Evolutionary conservation across 1,140 invertebrate genomes (phyloP), one percentile per base, ranked within the genome.

Genomic region (Cotesia glomerata): DNA sequence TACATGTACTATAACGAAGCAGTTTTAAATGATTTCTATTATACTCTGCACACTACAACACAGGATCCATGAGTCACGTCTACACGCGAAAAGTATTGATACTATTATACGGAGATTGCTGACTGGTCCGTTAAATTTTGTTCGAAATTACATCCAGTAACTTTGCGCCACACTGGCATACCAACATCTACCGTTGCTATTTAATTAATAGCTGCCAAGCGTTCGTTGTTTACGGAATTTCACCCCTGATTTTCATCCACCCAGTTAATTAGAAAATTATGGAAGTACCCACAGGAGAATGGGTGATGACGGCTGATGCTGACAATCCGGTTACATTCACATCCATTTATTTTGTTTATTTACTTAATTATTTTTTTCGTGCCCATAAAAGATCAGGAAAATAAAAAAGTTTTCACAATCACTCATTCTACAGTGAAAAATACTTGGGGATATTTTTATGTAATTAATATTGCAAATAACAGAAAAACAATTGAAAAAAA

Each of bases 181-280:
- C 72, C 67, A 59, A 51, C 67, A 69, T 56, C 67, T 51, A 63
- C 73, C 62, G 16, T 49, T 39, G 51, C 69, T 71, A 76, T 80
- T 80, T 80, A 80, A 80, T 80, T 79, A 80, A 80, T 80, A 79
- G 79, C 77, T 79, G 71, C 75, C 71, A 54, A 76, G 72, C 76
- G 68, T 76, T 79, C 59, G 78, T 72, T 76, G 76, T 75, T 78
- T 77, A 73, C 75, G 72, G 69, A 76, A 76, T 76, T 76, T 73
- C 71, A 76, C 68, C 75, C 72, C 61, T 73, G 75, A 76, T 76
- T 76, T 74, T 76, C 75, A 69, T 72, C 71, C 61, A 66, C 34
- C 66, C 72, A 67, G 75, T 76, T 76, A 76, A 76, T 76, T 76
- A 76, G 75, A 73, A 76, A 76, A 76, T 76, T 76, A 76, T 76